These are phyloP conservation scores for Arvicanthis niloticus DNA, from an alignment of 2,113 vertebrate species.

Conservation along the genomic window DNA sequence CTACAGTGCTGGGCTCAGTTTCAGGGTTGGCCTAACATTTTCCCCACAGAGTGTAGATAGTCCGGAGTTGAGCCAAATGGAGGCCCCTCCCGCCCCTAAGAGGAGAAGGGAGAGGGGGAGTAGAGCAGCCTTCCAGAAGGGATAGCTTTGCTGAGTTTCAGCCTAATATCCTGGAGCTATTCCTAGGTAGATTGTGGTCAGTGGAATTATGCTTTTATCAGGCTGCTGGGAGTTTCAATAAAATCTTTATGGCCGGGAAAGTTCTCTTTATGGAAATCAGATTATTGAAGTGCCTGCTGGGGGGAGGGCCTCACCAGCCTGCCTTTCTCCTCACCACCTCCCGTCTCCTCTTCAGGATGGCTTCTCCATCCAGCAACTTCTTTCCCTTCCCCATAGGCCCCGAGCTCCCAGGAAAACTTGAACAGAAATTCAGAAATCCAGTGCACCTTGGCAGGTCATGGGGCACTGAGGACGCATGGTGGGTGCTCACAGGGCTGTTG, in stretches of 20 bases:
- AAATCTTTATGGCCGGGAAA: constrained; percentile 82
- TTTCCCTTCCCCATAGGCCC: not conserved
- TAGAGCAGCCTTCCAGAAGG: constrained; percentile 70
- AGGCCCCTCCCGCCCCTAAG: not conserved
- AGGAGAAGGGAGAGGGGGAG: constrained; percentile 44
- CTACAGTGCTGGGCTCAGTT: constrained; percentile 56
- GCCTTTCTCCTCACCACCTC: constrained; percentile 43
- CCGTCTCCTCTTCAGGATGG: constrained; percentile 38
- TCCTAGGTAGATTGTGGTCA: constrained; percentile 82
- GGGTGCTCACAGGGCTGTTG: not conserved
- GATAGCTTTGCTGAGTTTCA: constrained; percentile 71
- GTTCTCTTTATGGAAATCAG: constrained; percentile 83
- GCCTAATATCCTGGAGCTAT: constrained; percentile 80
- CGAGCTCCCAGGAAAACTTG: constrained; percentile 39
- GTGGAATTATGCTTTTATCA: constrained; percentile 82
- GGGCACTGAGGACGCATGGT: not conserved
- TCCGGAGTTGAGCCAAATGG: constrained; percentile 68
- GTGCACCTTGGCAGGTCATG: not conserved
- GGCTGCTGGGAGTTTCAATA: constrained; percentile 82
- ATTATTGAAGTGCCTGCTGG: constrained; percentile 79
- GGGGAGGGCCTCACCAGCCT: constrained; percentile 64
- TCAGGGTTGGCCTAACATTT: constrained; percentile 65
- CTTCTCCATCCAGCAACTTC: constrained; percentile 2
- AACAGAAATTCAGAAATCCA: constrained; percentile 26
- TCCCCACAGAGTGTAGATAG: constrained; percentile 44